Conservation (phyloP, 2,797 vertebrate genomes). For the Acropternis orthonyx region DNA sequence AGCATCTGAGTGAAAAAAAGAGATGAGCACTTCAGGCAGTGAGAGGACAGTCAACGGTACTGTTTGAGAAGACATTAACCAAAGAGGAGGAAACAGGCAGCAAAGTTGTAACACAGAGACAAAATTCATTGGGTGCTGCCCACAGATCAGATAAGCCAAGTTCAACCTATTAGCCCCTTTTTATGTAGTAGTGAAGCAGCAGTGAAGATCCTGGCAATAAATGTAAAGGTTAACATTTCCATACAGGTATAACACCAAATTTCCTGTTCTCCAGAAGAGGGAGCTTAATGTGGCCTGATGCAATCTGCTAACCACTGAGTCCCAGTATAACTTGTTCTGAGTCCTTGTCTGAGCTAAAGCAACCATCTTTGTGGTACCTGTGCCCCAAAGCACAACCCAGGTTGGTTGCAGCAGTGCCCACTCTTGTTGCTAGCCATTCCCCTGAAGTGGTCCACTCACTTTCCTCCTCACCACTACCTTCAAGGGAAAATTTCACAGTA, state of each 20-base stretch:
- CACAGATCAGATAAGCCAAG: background rate
- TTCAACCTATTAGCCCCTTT: background rate
- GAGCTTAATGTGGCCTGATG: background rate
- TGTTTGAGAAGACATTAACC: background rate
- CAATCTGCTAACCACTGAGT: background rate
- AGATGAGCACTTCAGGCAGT: background rate
- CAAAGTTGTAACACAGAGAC: background rate
- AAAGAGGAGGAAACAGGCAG: background rate
- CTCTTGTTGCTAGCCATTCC: background rate
- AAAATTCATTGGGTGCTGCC: background rate
- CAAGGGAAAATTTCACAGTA: background rate
- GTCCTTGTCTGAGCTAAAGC: background rate
- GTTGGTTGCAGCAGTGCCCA: rapidly evolving
- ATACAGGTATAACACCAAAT: background rate
- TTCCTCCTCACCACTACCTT: background rate
- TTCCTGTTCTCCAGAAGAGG: background rate
- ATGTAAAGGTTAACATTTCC: background rate
- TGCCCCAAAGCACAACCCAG: background rate
- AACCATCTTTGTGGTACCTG: background rate
- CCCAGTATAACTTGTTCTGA: background rate
- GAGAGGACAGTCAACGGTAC: background rate
- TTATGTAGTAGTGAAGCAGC: background rate
- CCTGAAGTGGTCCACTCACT: background rate
- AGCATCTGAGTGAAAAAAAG: background rate
- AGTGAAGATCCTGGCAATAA: background rate